Evolutionary conservation across 2,797 vertebrate species (phyloP).

Genomic region (Epinephelus awoara): DNA sequence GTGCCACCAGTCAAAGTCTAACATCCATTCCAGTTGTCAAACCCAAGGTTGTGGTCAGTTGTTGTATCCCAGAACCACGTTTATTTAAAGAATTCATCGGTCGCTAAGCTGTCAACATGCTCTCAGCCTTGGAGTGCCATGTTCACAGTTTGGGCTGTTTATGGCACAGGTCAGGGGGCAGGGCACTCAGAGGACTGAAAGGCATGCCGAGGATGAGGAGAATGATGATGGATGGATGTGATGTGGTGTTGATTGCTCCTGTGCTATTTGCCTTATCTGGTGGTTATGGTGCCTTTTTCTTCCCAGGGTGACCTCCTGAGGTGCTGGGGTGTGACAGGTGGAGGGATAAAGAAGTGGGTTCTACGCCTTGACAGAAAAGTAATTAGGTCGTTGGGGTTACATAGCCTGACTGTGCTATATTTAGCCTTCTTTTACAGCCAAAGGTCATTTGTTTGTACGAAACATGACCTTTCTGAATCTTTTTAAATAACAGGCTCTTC

Average conservation of each 20-base stretch:
- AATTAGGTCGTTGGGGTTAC: slow-evolving; percentile 27
- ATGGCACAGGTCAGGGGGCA: slow-evolving; percentile 68
- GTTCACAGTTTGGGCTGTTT: slow-evolving; percentile 70
- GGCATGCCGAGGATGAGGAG: slow-evolving; percentile 53
- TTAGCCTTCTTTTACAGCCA: slow-evolving; percentile 19
- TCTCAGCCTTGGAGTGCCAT: slow-evolving; percentile 43
- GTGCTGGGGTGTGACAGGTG: slow-evolving; percentile 58
- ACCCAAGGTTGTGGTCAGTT: slow-evolving; percentile 46
- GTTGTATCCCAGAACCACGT: slow-evolving; percentile 24
- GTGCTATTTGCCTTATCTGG: slow-evolving; percentile 30
- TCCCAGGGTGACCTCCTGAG: slow-evolving; percentile 15
- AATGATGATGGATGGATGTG: slow-evolving; percentile 39
- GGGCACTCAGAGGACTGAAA: slow-evolving; percentile 16
- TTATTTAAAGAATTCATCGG: slow-evolving; percentile 61
- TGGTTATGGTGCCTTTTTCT: slow-evolving; percentile 18
- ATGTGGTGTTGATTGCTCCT: slow-evolving; percentile 47
- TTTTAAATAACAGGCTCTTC: not conserved
- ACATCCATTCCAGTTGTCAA: slow-evolving; percentile 43
- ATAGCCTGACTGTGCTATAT: slow-evolving; percentile 30
- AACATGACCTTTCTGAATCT: not conserved
- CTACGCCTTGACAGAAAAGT: slow-evolving; percentile 17
- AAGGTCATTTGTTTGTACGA: slow-evolving; percentile 11
- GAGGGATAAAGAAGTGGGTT: slow-evolving; percentile 40
- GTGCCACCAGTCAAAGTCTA: slow-evolving; percentile 12
- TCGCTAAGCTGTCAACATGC: slow-evolving; percentile 62